Conservation (phyloP, 2,888 invertebrate species). For the Calameuta idolon region DNA sequence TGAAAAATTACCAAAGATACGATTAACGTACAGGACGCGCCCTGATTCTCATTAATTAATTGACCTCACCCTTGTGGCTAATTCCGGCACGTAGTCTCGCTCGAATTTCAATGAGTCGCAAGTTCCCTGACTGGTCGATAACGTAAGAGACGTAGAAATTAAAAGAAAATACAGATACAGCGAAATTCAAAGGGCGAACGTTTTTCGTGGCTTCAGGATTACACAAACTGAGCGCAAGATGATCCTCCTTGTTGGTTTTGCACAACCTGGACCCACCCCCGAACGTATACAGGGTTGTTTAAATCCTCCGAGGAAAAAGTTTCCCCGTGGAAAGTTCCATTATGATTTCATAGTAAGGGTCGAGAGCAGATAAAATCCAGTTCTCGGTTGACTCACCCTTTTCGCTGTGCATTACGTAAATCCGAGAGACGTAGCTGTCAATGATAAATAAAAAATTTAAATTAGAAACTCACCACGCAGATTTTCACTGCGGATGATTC, state of each 20-base stretch:
- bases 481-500: too few species aligned
- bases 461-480: too few species aligned
- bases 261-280: too few species aligned
- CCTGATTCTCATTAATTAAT: constrained; percentile 17
- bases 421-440: too few species aligned
- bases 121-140: neutral
- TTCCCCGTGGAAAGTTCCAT: too few species aligned
- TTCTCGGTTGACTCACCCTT: too few species aligned
- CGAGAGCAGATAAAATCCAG: too few species aligned
- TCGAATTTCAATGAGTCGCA: neutral
- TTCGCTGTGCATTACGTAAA: too few species aligned
- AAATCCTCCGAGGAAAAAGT: too few species aligned
- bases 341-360: too few species aligned
- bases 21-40: neutral
- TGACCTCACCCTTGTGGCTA: neutral
- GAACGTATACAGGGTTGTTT: too few species aligned
- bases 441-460: too few species aligned
- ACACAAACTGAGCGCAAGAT: neutral
- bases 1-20: neutral
- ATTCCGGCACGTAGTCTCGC: neutral
- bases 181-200: neutral
- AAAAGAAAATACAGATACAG: neutral
- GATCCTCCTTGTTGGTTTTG: neutral
- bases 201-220: neutral
- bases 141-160: neutral